Evolutionary conservation across 1,140 invertebrate genomes (phyloP), one percentile per base, ranked within the genome.

Genomic region (Pantala flavescens): DNA sequence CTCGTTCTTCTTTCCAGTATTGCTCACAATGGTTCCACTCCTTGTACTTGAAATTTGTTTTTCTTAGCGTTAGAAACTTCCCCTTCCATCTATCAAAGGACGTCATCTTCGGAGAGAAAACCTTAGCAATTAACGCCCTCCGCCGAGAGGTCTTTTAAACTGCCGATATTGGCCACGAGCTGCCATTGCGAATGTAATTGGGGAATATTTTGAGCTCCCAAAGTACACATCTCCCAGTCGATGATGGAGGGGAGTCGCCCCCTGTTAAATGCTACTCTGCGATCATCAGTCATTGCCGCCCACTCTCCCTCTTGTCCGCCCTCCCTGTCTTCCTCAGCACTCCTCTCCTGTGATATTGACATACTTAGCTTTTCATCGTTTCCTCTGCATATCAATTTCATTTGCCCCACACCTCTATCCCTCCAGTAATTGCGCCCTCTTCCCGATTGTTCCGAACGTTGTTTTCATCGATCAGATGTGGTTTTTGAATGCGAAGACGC

Each of bases 341-440:
- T 63, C 49, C 49, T 63, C 49, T 63, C 49, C 49, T 21, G 49
- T 63, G 49, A 63, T 63, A 63, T 63, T 63, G 49, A 63, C 49
- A 63, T 63, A 3, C 49, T 63, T 63, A 16, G 49, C 49, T 63
- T 63, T 63, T 63, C 49, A 63, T 63, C 49, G 49, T 63, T 63
- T 63, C 49, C 49, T 19, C 49, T 63, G 49, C 49, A 63, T 63
- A 63, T 63, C 49, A 63, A 63, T 63, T 63, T 63, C 49, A 12
- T 3, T 3, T 63, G 49, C 49, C 49, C 49, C n/a, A 3, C 49
- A 3, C 49, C 49, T 16, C 49, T 7, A 1, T 12, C 5, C 49
- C n/a, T 21, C 49, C 49, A 5, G 28, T 36, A 36, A 36, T 36
- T 36, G 28, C 28, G 28, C 3, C 2, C 28, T 36, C 28, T 36